Evolutionary conservation across 2,113 vertebrate genomes (phyloP), one percentile per base, ranked within the genome.

Genomic region (Megaceryle maxima): DNA sequence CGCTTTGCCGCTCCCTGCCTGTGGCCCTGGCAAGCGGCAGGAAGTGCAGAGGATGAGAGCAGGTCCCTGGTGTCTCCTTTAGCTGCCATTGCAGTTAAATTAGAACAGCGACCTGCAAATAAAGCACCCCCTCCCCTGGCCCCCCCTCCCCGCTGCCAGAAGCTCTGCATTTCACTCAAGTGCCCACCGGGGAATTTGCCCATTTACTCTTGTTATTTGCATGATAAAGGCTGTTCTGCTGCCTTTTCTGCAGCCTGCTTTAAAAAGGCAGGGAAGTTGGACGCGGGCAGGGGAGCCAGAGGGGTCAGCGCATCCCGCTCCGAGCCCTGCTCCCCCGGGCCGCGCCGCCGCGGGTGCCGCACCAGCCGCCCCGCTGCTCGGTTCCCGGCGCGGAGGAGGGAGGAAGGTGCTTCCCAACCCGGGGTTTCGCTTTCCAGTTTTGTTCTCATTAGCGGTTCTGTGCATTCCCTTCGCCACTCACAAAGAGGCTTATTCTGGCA

Each of bases 171-270:
- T 98, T 99, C 97, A 97, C 97, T 98, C 98, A 98, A 99, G 98
- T 97, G 98, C 97, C 83, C 97, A 96, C 98, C 97, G 94, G 98
- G 98, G 99, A 99, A 98, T 99, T 99, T 98, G 97, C 97, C 98
- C 97, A 96, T 98, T 98, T 98, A 98, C 96, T 98, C 98, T 98
- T 98, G 98, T 98, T 98, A 99, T 99, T 99, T 99, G 98, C 98
- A 99, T 99, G 98, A 99, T 98, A 99, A 99, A 99, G 98, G 98
- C 98, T 97, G 97, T 97, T 97, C 87, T 82, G 83, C 91, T 87
- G 96, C 92, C 73, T 96, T 73, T 94, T 73, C 88, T 68, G 94
- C 91, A 72, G 91, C 85, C 83, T 63, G 87, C 84, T 78, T 94
- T 87, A 53, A 83, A 92, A 95, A 90, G 62, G 93, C 79, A 41